Evolutionary conservation across 2,888 invertebrate genomes (phyloP).

Genomic region (Hyalella azteca): DNA sequence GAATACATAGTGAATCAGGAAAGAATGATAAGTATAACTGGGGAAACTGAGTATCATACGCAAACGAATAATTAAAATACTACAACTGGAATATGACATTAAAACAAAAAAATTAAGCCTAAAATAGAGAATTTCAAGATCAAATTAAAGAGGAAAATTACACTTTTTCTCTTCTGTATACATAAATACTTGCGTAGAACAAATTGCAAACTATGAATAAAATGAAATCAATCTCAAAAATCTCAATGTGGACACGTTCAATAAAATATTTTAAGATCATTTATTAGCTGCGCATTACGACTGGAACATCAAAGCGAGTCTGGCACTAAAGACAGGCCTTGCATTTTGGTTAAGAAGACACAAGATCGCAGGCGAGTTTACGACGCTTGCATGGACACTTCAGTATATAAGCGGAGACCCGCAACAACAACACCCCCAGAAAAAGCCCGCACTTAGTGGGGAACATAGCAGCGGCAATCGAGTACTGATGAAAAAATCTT

Average conservation of each 20-base stretch:
- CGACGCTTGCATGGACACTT: too few relatives aligned
- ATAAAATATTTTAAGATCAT: background rate
- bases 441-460: too few relatives aligned
- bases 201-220: too few relatives aligned
- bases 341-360: too few relatives aligned
- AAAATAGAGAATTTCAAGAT: background rate
- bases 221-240: background rate
- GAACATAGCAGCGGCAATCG: too few relatives aligned
- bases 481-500: too few relatives aligned
- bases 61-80: background rate
- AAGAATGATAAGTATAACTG: background rate
- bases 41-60: background rate
- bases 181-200: too few relatives aligned
- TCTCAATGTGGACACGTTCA: background rate
- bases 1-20: background rate
- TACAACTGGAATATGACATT: background rate
- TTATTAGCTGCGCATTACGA: slow-evolving; percentile 14
- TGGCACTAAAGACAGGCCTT: too few relatives aligned
- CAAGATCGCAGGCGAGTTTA: too few relatives aligned
- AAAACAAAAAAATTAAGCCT: background rate
- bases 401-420: too few relatives aligned
- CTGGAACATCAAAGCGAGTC: background rate
- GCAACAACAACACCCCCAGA: too few relatives aligned
- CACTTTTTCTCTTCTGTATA: too few relatives aligned
- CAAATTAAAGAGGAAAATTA: background rate